Base-by-base conservation (phyloP, 1,140 invertebrate species). In the Formica selysi region DNA sequence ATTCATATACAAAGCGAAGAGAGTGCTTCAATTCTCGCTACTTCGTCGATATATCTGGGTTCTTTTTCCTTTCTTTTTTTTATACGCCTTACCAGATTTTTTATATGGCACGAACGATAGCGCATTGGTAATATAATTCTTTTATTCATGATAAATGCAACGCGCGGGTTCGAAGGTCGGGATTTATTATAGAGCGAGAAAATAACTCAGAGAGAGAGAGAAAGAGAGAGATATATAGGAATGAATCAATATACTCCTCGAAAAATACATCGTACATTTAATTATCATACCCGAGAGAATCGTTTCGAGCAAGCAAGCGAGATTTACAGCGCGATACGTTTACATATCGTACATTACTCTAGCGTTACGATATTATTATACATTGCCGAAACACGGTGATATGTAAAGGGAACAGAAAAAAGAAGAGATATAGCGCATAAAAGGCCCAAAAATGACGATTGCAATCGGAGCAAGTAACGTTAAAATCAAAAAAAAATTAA, bases 241-340 rank as follows among this genome's bases (percentile, higher is more conserved):
- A 38, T 38, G 68, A 78, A 70, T 83, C 85, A 74, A 71, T 89
- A 89, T 57, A 44, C 19, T 16, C 68, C 62, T 86, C 48, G 32
- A n/a, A 26, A 70, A 83, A 83, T 61, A 88, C 64, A 32, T 80
- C 57, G 29, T 85, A 68, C 79, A 38, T 83, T 83, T 83, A 83
- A 83, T 83, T 83, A 73, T 81, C 67, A 65, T 70, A 80, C 29
- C 78, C 26, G 26, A 38, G 48, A 73, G 54, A 73, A 83, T 73
- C 48, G 73, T 83, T 68, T 83, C 54, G 64, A 67, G 64, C 51
- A 11, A 64, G 54, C 62, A 19, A 68, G 62, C 51, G 22, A 59
- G 29, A 48, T 44, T 65, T 67, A 79, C 48, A 41, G 44, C 36
- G 59, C 22, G 44, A n/a, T 22, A 22, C 22, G 22, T 65, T 64